Evolutionary conservation across 2,888 invertebrate species (phyloP), one percentile per base, ranked within the genome.

Genomic region (Mimas tiliae): DNA sequence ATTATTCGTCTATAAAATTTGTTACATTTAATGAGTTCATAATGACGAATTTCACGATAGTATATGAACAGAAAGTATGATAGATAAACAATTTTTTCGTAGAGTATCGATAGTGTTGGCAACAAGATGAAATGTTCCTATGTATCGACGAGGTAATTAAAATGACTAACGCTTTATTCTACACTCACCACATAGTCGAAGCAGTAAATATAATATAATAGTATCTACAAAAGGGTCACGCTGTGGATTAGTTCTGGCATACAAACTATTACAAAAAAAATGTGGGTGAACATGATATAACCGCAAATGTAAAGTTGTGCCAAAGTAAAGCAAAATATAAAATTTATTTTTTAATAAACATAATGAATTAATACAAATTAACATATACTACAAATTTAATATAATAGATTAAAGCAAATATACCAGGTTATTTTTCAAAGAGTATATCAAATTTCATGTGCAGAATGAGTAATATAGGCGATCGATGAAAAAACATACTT

Each of bases 91-190:
- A n/a, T n/a, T 55, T 58, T 14, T 42, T 19, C 19, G 58, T 42
- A 58, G 58, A 19, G 19, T 19, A 42, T 58, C 19, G 6, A 42
- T 21, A 58, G 19, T 38, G 12, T 42, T 58, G 19, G 19, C 58
- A 19, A 19, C 33, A 42, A 19, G 12, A 19, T 42, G 19, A 12
- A 38, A 42, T 19, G 38, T 38, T 12, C 38, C 55, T 21, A 19
- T 19, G 58, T 42, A 12, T 19, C 19, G 58, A 58, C 7, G 58
- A 58, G 58, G 58, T 63, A 34, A 62, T 62, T 45, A 69, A 67
- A 69, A 66, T 62, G 65, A 64, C 51, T 42, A 58, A 55, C 64
- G 53, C 45, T 65, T 62, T 64, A 65, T 64, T 65, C 16, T 12
- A 64, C 47, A 47, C 42, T 34, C 38, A 42, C 16, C 42, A 38